Conservation (phyloP, 2,888 invertebrate genomes). For the Pachymerium ferrugineum region DNA sequence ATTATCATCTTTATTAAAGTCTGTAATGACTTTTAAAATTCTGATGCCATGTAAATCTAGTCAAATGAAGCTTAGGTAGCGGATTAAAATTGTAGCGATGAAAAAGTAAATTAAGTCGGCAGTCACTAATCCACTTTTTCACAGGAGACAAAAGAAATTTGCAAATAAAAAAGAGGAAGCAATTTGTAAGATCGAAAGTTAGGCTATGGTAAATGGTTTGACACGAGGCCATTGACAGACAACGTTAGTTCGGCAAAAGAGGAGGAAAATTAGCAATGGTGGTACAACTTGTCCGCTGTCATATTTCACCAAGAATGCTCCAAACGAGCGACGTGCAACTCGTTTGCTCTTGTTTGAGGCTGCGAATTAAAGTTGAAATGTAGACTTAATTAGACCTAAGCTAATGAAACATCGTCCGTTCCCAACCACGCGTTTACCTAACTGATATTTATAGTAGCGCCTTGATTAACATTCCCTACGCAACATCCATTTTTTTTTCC, state of each 20-base stretch:
- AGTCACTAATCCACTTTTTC: too few relatives aligned
- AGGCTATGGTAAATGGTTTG: neutral
- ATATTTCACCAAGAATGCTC: slow-evolving; percentile 12
- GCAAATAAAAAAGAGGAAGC: too few relatives aligned
- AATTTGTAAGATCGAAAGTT: neutral
- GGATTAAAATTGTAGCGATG: too few relatives aligned
- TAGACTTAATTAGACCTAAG: slow-evolving; percentile 27
- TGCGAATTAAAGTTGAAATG: slow-evolving; percentile 25
- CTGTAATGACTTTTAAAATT: too few relatives aligned
- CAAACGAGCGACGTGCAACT: slow-evolving; percentile 12
- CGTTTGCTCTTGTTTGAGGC: slow-evolving; percentile 18
- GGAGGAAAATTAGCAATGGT: neutral
- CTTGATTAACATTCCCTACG: neutral
- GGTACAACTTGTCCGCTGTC: slow-evolving; percentile 19
- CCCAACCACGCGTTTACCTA: neutral
- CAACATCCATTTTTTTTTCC: neutral
- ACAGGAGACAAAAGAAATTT: too few relatives aligned
- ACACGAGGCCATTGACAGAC: slow-evolving; percentile 2
- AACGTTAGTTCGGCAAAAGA: neutral
- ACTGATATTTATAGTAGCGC: slow-evolving; percentile 6
- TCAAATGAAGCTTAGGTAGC: too few relatives aligned
- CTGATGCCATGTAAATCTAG: too few relatives aligned
- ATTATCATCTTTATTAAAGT: too few relatives aligned
- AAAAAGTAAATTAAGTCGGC: too few relatives aligned
- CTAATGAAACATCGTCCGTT: slow-evolving; percentile 1